Conservation (phyloP, 2,113 vertebrate species). For the Emberiza fucata region DNA sequence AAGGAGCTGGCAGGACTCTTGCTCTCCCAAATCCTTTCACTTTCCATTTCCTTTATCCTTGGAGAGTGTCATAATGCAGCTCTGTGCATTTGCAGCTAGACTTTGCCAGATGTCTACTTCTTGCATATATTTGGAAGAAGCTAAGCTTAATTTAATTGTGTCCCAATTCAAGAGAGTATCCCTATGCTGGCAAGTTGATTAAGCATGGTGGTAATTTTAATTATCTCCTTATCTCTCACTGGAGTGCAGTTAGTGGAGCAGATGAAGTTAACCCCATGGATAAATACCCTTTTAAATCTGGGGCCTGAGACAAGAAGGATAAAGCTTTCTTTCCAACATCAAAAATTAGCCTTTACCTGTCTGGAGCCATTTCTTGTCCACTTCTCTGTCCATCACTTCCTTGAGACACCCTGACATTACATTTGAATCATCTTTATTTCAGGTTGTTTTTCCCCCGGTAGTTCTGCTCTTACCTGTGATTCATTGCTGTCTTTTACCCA, state of each 20-base stretch:
- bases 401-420: neutral
- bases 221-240: slow-evolving; percentile 57
- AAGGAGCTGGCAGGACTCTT: slow-evolving; percentile 4
- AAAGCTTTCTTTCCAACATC: neutral
- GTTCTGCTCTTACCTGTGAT: neutral
- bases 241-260: slow-evolving; percentile 39
- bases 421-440: neutral
- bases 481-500: neutral
- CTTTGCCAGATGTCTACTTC: slow-evolving; percentile 50
- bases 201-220: slow-evolving; percentile 62
- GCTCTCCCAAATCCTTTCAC: neutral
- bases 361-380: neutral
- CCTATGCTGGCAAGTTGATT: slow-evolving; percentile 56
- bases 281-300: neutral
- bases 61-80: slow-evolving; percentile 13
- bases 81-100: slow-evolving; percentile 13
- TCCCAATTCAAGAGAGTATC: slow-evolving; percentile 51
- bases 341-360: neutral
- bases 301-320: neutral
- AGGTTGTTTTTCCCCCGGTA: neutral
- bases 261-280: slow-evolving; percentile 33
- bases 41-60: slow-evolving; percentile 37
- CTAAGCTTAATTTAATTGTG: slow-evolving; percentile 58
- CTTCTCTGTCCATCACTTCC: neutral
- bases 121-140: slow-evolving; percentile 49